Base-by-base conservation (phyloP, 2,888 invertebrate species). In the Galerucella calmariensis region DNA sequence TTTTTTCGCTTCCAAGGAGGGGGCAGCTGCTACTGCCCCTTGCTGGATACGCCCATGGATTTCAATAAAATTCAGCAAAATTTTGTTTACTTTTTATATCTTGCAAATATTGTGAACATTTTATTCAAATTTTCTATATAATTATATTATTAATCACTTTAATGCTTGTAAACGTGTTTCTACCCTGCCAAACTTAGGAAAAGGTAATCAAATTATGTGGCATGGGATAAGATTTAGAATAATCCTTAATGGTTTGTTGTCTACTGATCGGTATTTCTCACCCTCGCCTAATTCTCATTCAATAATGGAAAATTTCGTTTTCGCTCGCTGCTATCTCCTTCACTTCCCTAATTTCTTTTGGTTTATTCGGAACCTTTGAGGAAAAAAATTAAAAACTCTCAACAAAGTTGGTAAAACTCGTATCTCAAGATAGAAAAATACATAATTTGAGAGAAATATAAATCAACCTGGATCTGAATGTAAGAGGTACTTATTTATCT, bases 321-420 rank as follows among this genome's bases (percentile, higher is more conserved):
- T 56, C 58, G 58, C 58, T 59, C 27, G 24, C 11, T 59, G 24
- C 63, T 63, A 62, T 62, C 63, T 68, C 14, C 41, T 56, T 20
- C 24, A 56, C 67, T 51, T 51, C 67, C 67, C 69, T 75, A 76
- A 78, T 76, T 75, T 67, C 68, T 51, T 69, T 72, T 63, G 58
- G 53, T 67, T 66, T 62, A 71, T 67, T 48, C 63, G 46, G 20
- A n/a, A 58, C 61, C 35, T 14, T 67, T 72, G 66, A 75, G 66
- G 69, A 41, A 9, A 62, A 75, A 78, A 75, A 78, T 76, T 78
- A 75, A 78, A 76, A 78, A 75, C 67, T 76, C 61, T 71, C 68
- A 67, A 73, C 73, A 65, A 74, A 75, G 73, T 73, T 73, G 53
- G 67, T 16, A 62, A 59, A n/a, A n/a, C 51, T 59, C 24, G 24